Evolutionary conservation across 2,113 vertebrate genomes (phyloP).

Genomic region (Osmerus mordax): DNA sequence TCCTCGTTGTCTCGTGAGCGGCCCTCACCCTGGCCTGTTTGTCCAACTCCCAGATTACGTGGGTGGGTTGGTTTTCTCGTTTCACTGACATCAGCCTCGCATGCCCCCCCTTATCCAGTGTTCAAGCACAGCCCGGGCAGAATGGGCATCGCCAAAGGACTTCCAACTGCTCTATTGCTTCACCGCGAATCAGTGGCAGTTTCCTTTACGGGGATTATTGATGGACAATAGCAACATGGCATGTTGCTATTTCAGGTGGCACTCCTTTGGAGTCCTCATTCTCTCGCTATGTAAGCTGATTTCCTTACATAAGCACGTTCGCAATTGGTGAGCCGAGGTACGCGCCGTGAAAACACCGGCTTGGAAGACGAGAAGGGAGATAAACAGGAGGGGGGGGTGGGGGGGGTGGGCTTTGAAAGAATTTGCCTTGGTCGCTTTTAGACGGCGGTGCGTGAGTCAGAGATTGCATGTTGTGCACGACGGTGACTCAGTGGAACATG

Average conservation of each 20-base stretch:
- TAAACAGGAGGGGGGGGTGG: background rate
- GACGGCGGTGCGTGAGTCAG: constrained; percentile 11
- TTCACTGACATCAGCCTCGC: background rate
- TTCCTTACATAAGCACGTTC: background rate
- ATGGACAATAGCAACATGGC: background rate
- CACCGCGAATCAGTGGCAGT: background rate
- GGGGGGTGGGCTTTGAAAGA: constrained; percentile 8
- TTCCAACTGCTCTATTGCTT: background rate
- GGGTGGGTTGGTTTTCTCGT: background rate
- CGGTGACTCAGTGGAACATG: constrained; percentile 21
- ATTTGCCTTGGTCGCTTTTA: background rate
- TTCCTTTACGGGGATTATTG: background rate
- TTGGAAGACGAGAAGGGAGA: constrained; percentile 9
- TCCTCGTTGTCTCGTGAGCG: too few species aligned
- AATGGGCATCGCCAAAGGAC: background rate
- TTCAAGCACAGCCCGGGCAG: background rate
- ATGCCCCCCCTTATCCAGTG: background rate
- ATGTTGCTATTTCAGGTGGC: background rate
- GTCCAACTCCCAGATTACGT: too few species aligned
- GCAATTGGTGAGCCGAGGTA: background rate
- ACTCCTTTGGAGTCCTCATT: background rate
- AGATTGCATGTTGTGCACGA: background rate
- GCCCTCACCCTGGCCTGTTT: too few species aligned
- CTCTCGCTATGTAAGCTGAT: background rate
- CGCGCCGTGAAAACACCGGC: background rate